Base-by-base conservation (phyloP, 2,797 vertebrate genomes). In the Cossypha caffra region DNA sequence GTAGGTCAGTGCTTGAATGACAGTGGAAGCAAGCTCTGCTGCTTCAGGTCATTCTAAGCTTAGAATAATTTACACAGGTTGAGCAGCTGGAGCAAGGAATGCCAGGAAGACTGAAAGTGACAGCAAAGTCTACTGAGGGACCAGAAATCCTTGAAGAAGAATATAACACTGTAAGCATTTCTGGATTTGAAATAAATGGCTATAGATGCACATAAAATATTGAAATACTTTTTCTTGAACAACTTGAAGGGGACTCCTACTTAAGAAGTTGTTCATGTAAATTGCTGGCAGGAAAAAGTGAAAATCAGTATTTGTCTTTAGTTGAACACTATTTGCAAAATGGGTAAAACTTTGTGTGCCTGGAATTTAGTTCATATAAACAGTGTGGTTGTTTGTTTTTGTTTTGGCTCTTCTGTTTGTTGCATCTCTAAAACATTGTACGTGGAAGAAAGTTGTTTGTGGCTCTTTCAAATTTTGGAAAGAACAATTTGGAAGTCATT, bases 61-160 rank as follows among this genome's bases (percentile, higher is more conserved):
- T 94, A 26, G 33, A 43, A 80, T 81, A 87, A 91, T 83, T 71
- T 93, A 35, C 55, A 37, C 94, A 99, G 99, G 71, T 99, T 57
- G 98, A 99, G 58, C 98, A 99, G 97, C 95, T 99, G 97, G 99
- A 99, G 88, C 98, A 98, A 64, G 99, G 99, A 54, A 97, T 97
- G 73, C 99, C 99, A 10, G 99, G 99, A 75, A 98, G 97, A 95
- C 97, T 99, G 95, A 99, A 98, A 96, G 99, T 99, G 62, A 98
- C 98, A 7, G 99, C 99, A 17, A 98, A 98, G 93, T 99, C 99
- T 71, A 99, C 99, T 16, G 98, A 99, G 57, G 98, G 97, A 7
- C 80, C 97, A 3, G 98, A 99, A 85, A 43, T 98, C 55, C 87
- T 98, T 16, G 98, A 99, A 97, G 99, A 93, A 23, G 98, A 99